phyloP scores from a whole-genome alignment of 2,888 invertebrate species.

The Catocala sponsa region DNA sequence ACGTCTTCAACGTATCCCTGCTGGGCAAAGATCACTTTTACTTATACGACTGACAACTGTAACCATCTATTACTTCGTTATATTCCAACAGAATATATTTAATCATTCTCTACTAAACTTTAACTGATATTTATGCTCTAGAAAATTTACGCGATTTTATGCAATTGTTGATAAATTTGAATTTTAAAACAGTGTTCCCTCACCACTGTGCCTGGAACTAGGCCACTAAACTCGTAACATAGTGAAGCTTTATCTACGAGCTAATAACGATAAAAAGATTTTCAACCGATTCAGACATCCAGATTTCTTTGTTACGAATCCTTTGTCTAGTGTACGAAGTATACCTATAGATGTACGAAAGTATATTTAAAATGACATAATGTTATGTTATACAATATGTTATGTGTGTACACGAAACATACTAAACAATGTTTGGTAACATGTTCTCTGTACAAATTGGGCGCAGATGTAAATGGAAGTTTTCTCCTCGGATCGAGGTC shows the following conservation, averaged over 20 bases:
- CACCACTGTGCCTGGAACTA: not conserved
- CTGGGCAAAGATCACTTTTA: too few species aligned
- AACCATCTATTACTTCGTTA: too few species aligned
- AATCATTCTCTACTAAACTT: too few species aligned
- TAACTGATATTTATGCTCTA: too few species aligned
- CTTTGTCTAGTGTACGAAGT: slow-evolving; percentile 12
- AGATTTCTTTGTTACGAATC: slow-evolving; percentile 16
- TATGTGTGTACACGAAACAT: not conserved
- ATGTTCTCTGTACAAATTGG: slow-evolving; percentile 42
- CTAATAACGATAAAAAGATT: slow-evolving; percentile 10
- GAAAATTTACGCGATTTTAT: too few species aligned
- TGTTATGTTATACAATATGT: too few species aligned
- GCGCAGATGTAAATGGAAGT: slow-evolving; percentile 56
- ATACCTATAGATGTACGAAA: not conserved
- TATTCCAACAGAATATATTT: too few species aligned
- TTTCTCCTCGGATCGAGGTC: slow-evolving; percentile 66
- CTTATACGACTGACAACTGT: too few species aligned
- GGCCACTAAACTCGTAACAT: not conserved
- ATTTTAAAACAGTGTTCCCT: not conserved
- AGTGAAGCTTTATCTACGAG: slow-evolving; percentile 1
- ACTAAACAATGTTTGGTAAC: slow-evolving; percentile 28
- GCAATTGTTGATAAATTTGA: not conserved
- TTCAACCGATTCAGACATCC: slow-evolving; percentile 3
- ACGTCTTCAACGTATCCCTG: too few species aligned
- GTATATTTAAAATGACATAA: too few species aligned